Percentiles rank a stretch among this genome's conserved stretches.
These are phyloP conservation scores for Ametastegia equiseti DNA, from an alignment of 2,888 invertebrate species.

Conservation along the genomic window DNA sequence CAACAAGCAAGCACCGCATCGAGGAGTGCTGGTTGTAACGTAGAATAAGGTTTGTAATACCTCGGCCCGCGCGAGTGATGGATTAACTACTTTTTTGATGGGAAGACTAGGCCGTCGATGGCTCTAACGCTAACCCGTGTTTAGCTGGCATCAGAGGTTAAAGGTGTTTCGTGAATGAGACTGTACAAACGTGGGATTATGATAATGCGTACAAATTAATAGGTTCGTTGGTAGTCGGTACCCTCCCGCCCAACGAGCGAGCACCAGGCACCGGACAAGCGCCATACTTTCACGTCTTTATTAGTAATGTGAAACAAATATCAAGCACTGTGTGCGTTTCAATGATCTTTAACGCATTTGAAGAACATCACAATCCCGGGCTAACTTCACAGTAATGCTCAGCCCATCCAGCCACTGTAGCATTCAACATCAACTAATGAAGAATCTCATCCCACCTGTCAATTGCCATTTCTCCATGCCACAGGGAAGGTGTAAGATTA, in stretches of 20 bases:
- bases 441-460: background rate
- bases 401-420: background rate
- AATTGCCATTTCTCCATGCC: background rate
- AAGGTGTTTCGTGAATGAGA: constrained; percentile 47
- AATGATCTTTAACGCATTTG: constrained; percentile 15
- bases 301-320: constrained; percentile 44
- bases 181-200: constrained; percentile 49
- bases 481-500: constrained; percentile 15
- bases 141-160: constrained; percentile 44
- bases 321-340: background rate
- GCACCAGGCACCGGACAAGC: constrained; percentile 36
- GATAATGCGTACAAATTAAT: constrained; percentile 48
- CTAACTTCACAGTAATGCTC: background rate
- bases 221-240: constrained; percentile 45
- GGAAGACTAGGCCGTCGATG: constrained; percentile 47
- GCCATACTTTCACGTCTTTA: constrained; percentile 46
- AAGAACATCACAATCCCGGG: constrained; percentile 1
- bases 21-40: constrained; percentile 29
- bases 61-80: constrained; percentile 41
- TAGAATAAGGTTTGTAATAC: constrained; percentile 41
- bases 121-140: constrained; percentile 47
- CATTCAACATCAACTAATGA: background rate
- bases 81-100: constrained; percentile 47
- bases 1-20: constrained; percentile 24
- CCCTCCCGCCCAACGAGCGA: constrained; percentile 44